phyloP scores from a whole-genome alignment of 1,140 invertebrate genomes.

The Wiebesia pumilae region DNA sequence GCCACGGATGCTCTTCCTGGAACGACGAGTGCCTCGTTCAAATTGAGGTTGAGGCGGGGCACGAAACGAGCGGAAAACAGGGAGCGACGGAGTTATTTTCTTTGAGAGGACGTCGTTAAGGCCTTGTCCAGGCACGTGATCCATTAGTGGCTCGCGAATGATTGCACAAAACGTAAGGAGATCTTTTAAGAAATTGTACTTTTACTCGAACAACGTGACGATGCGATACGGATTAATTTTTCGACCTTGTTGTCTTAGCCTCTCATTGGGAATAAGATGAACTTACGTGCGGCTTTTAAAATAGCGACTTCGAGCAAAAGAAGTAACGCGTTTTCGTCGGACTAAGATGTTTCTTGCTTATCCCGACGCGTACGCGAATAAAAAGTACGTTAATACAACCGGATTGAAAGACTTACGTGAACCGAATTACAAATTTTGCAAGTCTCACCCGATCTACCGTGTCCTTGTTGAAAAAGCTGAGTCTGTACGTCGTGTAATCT shows the following conservation, averaged over 20 bases:
- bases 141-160: too few relatives aligned
- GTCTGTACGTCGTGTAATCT: conserved; percentile 69
- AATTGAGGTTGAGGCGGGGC: too few relatives aligned
- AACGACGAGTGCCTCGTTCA: background rate
- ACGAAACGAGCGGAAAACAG: too few relatives aligned
- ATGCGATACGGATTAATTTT: too few relatives aligned
- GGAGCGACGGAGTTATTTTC: too few relatives aligned
- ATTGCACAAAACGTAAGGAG: too few relatives aligned
- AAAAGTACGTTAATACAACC: background rate
- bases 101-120: too few relatives aligned
- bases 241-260: too few relatives aligned
- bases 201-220: too few relatives aligned
- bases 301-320: background rate
- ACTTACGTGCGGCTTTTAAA: background rate
- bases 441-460: conserved; percentile 37
- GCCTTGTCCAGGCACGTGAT: too few relatives aligned
- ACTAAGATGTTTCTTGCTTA: background rate
- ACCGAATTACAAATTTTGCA: background rate
- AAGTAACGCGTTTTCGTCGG: background rate
- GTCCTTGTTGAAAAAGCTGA: conserved; percentile 60
- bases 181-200: too few relatives aligned
- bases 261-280: too few relatives aligned
- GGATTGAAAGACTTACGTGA: background rate
- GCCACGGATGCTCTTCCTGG: conserved; percentile 61
- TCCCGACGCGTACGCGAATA: background rate